Conservation (phyloP, 1,140 invertebrate species). For the Zaprionus kolodkinae region DNA sequence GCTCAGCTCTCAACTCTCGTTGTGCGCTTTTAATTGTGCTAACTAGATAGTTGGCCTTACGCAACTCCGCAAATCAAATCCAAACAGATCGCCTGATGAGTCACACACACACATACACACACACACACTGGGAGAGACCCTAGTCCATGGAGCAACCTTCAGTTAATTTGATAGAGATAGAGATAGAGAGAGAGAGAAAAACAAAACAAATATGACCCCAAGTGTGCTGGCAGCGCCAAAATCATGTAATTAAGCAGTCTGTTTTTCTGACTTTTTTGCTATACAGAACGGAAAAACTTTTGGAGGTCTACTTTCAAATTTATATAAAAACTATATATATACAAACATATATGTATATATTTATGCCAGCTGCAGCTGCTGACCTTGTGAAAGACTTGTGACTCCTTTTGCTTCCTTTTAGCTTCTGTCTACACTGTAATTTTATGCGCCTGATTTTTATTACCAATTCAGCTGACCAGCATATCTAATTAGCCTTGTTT, state of each 20-base stretch:
- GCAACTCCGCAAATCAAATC: slow-evolving; percentile 65
- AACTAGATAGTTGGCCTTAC: slow-evolving; percentile 59
- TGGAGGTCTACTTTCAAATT: slow-evolving; percentile 61
- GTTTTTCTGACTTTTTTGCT: slow-evolving; percentile 23
- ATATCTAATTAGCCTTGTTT: slow-evolving; percentile 66
- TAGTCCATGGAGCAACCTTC: slow-evolving; percentile 60
- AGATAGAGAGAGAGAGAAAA: not conserved
- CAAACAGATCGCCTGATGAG: slow-evolving; percentile 65
- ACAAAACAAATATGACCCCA: slow-evolving; percentile 24
- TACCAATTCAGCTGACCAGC: slow-evolving; percentile 50
- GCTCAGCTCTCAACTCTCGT: slow-evolving; percentile 18
- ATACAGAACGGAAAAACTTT: slow-evolving; percentile 55
- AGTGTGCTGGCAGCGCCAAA: slow-evolving; percentile 39
- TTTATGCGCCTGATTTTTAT: slow-evolving; percentile 31
- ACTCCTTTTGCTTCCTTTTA: slow-evolving; percentile 3
- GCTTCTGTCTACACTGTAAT: slow-evolving; percentile 35
- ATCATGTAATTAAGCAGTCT: slow-evolving; percentile 73
- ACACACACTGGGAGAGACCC: slow-evolving; percentile 31
- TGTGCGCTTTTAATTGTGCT: slow-evolving; percentile 55
- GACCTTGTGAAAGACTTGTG: not conserved
- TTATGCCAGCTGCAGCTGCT: slow-evolving; percentile 18
- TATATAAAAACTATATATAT: slow-evolving; percentile 1
- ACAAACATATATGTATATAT: slow-evolving; percentile 3
- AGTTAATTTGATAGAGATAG: not conserved
- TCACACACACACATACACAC: slow-evolving; percentile 52